Evolutionary conservation across 2,888 invertebrate species (phyloP), one percentile per base, ranked within the genome.

Genomic region (Zootermopsis nevadensis): DNA sequence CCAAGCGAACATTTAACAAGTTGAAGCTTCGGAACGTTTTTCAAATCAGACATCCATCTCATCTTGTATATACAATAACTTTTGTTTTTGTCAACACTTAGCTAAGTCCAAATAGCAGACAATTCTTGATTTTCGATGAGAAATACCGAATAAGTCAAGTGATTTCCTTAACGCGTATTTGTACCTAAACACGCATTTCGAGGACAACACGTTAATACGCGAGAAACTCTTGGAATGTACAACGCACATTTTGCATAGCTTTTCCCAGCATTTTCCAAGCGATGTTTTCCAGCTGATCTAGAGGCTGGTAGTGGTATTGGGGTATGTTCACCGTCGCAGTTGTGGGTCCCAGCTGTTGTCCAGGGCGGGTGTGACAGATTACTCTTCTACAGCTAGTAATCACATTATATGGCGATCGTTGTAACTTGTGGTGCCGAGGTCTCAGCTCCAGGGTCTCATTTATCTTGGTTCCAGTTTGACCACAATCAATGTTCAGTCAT

Each of bases 371-470:
- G 69, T 69, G 69, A 69, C 69, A 69, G 31, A 69, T 69, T 69
- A 69, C 69, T 69, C 69, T 69, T 69, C 69, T 69, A 22, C 69
- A 22, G 69, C 31, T 30, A 69, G 69, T 69, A 69, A 69, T 69
- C 69, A 69, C 69, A 69, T 69, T 69, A 69, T 69, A 69, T 33
- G 69, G 33, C 69, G 69, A 69, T 69, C 69, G 33, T 69, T 69
- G 69, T 69, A 69, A 69, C 69, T 69, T 69, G 69, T 69, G 69
- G 69, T 60, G 60, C 69, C 69, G 69, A 69, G 69, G 30, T 69
- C 31, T 27, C n/a, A 27, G 60, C 60, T 60, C 69, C 31, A 33
- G 69, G 31, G 22, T 69, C 69, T 69, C 69, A 69, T 69, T 69
- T 69, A 69, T 69, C 69, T 33, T 69, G 69, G 69, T 31, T 33